phyloP scores from a whole-genome alignment of 2,113 vertebrate genomes.

The Gambusia holbrooki region DNA sequence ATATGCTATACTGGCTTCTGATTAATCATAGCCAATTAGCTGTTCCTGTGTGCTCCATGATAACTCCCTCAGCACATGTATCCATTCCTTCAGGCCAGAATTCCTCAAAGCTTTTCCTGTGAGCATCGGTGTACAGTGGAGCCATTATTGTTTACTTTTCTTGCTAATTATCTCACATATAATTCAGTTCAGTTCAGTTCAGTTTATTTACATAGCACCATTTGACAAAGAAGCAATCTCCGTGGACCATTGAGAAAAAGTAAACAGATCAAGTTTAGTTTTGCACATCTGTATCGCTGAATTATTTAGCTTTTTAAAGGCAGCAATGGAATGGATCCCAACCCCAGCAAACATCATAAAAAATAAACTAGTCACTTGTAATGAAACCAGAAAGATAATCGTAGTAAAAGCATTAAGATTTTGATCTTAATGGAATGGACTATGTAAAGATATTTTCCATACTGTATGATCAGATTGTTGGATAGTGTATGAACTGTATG shows the following conservation, averaged over 20 bases:
- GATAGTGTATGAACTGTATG: neutral
- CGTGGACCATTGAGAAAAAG: neutral
- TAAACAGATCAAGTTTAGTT: neutral
- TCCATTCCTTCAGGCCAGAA: slow-evolving; percentile 21
- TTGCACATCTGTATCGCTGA: neutral
- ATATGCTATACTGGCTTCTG: slow-evolving; percentile 48
- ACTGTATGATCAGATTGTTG: neutral
- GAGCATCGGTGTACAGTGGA: slow-evolving; percentile 10
- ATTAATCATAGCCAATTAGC: slow-evolving; percentile 68
- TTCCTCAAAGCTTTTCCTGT: slow-evolving; percentile 16
- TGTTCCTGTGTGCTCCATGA: slow-evolving; percentile 18
- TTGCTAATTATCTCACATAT: slow-evolving; percentile 6
- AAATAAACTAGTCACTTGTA: neutral
- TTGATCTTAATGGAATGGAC: neutral
- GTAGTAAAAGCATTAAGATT: neutral
- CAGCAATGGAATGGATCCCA: neutral
- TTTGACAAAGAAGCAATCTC: neutral
- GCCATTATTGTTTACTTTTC: slow-evolving; percentile 11
- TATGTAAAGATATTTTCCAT: neutral
- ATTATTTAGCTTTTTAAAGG: neutral
- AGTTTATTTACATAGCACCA: neutral
- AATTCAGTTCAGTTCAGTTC: neutral
- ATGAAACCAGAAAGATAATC: neutral
- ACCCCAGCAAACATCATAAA: neutral
- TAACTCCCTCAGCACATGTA: slow-evolving; percentile 55